Evolutionary conservation across 2,113 vertebrate species (phyloP), one percentile per base, ranked within the genome.

Genomic region (Pao palembangensis): DNA sequence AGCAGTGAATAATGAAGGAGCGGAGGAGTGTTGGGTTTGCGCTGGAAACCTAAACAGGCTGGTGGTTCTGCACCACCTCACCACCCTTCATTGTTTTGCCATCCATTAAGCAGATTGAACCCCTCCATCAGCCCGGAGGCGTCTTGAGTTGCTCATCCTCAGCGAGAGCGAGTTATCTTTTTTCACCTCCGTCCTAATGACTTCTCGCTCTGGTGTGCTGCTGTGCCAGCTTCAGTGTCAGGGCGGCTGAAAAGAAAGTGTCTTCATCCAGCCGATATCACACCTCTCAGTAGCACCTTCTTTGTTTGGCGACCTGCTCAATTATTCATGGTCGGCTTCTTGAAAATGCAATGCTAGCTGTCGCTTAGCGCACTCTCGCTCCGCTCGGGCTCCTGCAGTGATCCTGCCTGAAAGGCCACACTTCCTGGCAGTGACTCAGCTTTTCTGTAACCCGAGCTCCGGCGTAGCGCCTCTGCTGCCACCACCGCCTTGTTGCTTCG

Each of bases 181-280:
- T 78, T 79, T 80, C 69, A 67, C 82, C 75, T 34, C 21, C 51
- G 19, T 59, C 57, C 74, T 62, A 82, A 72, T 79, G 83, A 87
- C 80, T 64, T 79, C 75, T 83, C 58, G 6, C 61, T 70, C 51
- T 76, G 79, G 61, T 76, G 85, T 79, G 82, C 72, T 54, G 48
- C 58, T 17, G 62, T 80, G 83, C 87, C 87, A 87, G 86, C 83
- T 90, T 79, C 71, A 78, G 86, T 91, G 88, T 91, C 89, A 78
- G 51, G 38, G 60, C 58, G 67, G 55, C 82, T 91, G 84, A 91
- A 92, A 91, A 91, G 91, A 92, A 92, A 92, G 91, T 92, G 90
- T 92, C 86, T 67, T 46, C 49, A 62, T 76, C 75, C 76, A 65
- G 58, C 44, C 73, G 66, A 78, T 85, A 87, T 90, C 88, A 61